Evolutionary conservation across 2,113 vertebrate genomes (phyloP), one percentile per base, ranked within the genome.

Genomic region (Lophochroa leadbeateri): DNA sequence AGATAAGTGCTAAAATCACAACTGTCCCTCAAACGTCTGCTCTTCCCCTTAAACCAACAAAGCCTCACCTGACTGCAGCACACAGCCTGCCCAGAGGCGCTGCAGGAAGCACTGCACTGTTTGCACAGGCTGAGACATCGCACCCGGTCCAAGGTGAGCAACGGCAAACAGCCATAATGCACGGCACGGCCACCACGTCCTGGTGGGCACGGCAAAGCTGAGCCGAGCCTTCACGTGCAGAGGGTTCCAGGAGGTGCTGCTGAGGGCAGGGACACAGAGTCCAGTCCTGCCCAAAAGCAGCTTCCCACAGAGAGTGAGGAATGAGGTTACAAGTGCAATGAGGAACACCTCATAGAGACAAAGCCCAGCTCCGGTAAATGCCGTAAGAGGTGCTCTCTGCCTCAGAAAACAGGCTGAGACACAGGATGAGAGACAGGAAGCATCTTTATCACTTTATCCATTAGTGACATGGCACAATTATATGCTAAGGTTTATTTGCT

Each of bases 131-230:
- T 2, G 11, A 35, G 39, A 37, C 55, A 50, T 27, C 43, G 8
- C 52, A 2, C 23, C 67, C 0, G 10, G 43, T 1, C 52, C 63
- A 27, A 21, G 58, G 33, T 6, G 50, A 67, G 52, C 57, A 24
- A 12, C 0, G 7, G 35, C 44, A 43, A 60, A 24, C 1, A 2
- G 10, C 33, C 10, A 8, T 0, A 2, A 41, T 2, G 46, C 35
- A 15, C 8, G 71, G 41, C 49, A 41, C 0, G 7, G 61, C 37
- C 72, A 13, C 43, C 16, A 4, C 52, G 6, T 29, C 28, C 52
- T 29, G 52, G 28, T 11, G 52, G 16, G 28, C 52, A 44, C 0
- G 2, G 20, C 39, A 10, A 8, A 31, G 55, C 39, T 8, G 11
- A 53, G 46, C 27, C 1, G 18, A 6, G 46, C 53, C 37, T 43